Evolutionary conservation across 1,140 invertebrate genomes (phyloP), one percentile per base, ranked within the genome.

Genomic region (Ericerus pela): DNA sequence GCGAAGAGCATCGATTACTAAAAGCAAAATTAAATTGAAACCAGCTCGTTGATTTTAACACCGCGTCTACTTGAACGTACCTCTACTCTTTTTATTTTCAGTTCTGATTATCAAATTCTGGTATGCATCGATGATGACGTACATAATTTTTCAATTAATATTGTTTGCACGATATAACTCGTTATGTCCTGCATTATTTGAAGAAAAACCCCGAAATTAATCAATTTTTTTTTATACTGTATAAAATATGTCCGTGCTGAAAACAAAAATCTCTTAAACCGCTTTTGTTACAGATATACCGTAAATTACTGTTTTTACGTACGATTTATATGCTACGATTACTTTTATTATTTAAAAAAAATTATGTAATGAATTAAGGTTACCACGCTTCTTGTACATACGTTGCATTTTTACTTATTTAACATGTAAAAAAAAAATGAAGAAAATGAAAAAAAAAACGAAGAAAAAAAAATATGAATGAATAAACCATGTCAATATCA

Each of bases 321-420:
- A 47, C 41, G 41, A 47, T 24, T 22, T 24, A 18, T 24, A 38
- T 24, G 41, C 41, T 47, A 24, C 14, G 22, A 24, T 47, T 47
- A 24, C 41, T 24, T 47, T 47, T 47, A 24, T 47, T 47, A 47
- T 47, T 47, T 47, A 24, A 47, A 24, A 18, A 47, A 47, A 16
- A 38, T 22, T 47, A 47, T 24, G 41, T 47, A 24, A 24, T 47
- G 26, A 47, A 47, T 47, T 47, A 47, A 47, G 41, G 41, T 47
- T 47, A 47, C 41, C 41, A 47, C 41, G 41, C 41, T 47, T 47
- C 26, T 47, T 47, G 41, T 47, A 47, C 41, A 47, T 47, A 47
- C 22, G 26, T n/a, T 47, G 26, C 41, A 47, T 47, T 47, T 47
- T 47, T 47, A 47, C 41, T 8, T 47, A 47, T 47, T 47, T 47